phyloP scores from a whole-genome alignment of 35 echinoderm and acorn worm species.

The Lytechinus pictus region DNA sequence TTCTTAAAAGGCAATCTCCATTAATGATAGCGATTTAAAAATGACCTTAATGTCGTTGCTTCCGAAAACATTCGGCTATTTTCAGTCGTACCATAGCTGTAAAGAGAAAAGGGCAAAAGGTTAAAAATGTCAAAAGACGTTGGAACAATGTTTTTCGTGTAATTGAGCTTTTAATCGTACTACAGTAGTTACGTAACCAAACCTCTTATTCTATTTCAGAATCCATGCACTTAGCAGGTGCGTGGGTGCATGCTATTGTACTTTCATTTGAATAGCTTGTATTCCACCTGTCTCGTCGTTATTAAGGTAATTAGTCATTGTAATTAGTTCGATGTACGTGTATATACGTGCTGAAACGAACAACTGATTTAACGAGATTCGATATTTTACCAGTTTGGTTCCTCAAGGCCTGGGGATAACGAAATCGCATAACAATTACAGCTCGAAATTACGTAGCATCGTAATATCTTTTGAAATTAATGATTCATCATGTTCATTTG shows the following conservation, averaged over 20 bases:
- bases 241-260: background rate
- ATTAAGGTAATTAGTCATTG: background rate
- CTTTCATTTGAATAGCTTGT: background rate
- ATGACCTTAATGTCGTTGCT: too few species aligned
- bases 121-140: background rate
- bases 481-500: too few species aligned
- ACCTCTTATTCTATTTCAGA: background rate
- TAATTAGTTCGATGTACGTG: too few species aligned
- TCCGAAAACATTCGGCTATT: too few species aligned
- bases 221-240: background rate
- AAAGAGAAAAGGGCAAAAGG: too few species aligned
- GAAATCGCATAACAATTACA: background rate
- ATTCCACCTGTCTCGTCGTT: background rate
- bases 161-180: background rate
- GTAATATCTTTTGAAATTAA: background rate
- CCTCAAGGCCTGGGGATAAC: background rate
- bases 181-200: background rate
- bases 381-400: background rate
- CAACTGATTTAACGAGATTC: too few species aligned
- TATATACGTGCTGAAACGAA: too few species aligned
- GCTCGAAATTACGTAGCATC: background rate
- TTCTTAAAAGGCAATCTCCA: too few species aligned
- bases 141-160: background rate
- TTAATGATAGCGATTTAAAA: too few species aligned
- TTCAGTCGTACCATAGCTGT: too few species aligned